Base-by-base conservation (phyloP, 2,888 invertebrate genomes). In the Tromatobia lineatoria region DNA sequence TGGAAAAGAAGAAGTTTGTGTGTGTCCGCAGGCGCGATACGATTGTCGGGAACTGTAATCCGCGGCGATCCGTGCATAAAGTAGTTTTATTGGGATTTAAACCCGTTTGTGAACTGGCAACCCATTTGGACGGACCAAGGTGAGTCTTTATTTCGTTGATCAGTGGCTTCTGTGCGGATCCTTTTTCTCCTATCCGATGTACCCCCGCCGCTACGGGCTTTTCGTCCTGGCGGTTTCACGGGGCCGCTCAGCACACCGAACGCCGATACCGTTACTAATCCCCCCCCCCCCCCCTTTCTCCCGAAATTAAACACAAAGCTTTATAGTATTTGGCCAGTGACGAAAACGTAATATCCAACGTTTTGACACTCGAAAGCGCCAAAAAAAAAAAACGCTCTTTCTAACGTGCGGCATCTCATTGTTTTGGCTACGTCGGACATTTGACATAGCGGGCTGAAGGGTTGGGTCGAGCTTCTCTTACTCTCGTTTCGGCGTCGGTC, bases 101-200 rank as follows among this genome's bases (percentile, higher is more conserved):
- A 94, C 93, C 94, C 93, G 95, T 95, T 95, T 95, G 95, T 95
- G 94, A 95, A 95, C 95, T 94, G 94, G 95, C 94, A 95, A 96
- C 95, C 95, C 95, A 96, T 95, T 95, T 95, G 96, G 96, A 96
- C 96, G 96, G 96, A 96, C 97, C 96, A 96, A 96, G 96, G 97
- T 97, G 95, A 94, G 94, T 91, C 89, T 90, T 92, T 95, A 95
- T 95, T 95, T 95, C 92, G 89, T 89, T 92, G 91, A 93, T 94
- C 92, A 91, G 93, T 89, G 85, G 77, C 80, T 82, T 82, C 87
- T 85, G 86, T 87, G 78, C 91, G 94, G 94, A 93, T 94, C 94
- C 95, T 94, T 94, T 94, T 94, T 77, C 38, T 38, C 47, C 66
- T 57, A 3, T 47, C 50, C 54, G 29, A 78, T 7, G 75, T 45